phyloP scores from a whole-genome alignment of 2,797 vertebrate species.

The Myotis vivesi region DNA sequence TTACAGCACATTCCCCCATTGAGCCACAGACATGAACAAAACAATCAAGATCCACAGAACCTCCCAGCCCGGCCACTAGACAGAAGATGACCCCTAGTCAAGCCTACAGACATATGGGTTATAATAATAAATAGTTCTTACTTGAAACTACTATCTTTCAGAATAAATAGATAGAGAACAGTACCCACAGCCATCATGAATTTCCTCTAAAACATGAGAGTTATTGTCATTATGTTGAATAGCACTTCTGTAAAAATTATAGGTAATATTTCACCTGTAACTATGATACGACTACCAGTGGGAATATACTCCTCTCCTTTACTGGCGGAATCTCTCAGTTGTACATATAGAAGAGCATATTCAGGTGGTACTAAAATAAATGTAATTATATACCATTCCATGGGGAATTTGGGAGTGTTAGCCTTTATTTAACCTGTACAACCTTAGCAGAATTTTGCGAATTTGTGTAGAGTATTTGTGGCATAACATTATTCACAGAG shows the following conservation, averaged over 20 bases:
- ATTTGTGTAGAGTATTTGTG: background rate
- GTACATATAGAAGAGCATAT: background rate
- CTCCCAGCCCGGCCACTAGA: background rate
- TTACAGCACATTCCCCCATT: background rate
- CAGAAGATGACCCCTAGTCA: background rate
- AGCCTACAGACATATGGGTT: background rate
- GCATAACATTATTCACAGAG: slow-evolving; percentile 22
- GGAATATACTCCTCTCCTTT: background rate
- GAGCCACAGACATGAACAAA: background rate
- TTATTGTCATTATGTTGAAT: background rate
- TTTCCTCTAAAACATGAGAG: slow-evolving; percentile 21
- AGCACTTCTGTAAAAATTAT: slow-evolving; percentile 20
- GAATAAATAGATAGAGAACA: background rate
- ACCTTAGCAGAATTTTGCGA: background rate
- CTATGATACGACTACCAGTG: background rate
- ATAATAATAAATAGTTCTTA: background rate
- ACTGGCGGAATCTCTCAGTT: slow-evolving; percentile 5
- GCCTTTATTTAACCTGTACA: background rate
- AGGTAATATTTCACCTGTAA: slow-evolving; percentile 43
- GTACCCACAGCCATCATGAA: background rate
- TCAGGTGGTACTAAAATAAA: slow-evolving; percentile 23
- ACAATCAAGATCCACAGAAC: background rate
- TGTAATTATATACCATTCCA: slow-evolving; percentile 19
- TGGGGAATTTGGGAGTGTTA: background rate
- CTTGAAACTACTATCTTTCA: background rate